Percentiles rank a stretch among this genome's conserved stretches.
Conservation (phyloP, 2,888 invertebrate genomes). For the Cephalotes varians region DNA sequence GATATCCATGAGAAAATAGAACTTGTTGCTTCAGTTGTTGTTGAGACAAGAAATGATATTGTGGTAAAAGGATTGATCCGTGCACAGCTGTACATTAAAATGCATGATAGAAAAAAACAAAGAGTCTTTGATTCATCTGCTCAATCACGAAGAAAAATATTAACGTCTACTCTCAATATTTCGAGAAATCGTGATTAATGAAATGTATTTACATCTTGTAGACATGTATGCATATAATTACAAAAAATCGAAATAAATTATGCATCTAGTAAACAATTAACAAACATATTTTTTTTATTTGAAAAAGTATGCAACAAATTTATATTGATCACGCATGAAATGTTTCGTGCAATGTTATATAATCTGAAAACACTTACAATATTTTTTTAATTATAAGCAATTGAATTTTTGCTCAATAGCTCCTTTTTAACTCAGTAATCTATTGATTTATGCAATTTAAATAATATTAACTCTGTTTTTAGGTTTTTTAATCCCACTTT, state of each 20-base stretch:
- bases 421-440: not conserved
- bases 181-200: conserved; percentile 16
- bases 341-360: not conserved
- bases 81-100: conserved; percentile 30
- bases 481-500: not conserved
- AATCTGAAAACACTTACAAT: not conserved
- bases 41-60: conserved; percentile 30
- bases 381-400: not conserved
- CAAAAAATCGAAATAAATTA: not conserved
- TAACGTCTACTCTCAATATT: conserved; percentile 14
- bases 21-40: conserved; percentile 55
- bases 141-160: not conserved
- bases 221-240: conserved; percentile 5
- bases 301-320: not conserved
- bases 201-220: conserved; percentile 9
- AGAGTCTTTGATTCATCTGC: not conserved
- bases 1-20: conserved; percentile 14
- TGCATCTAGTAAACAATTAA: not conserved
- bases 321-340: not conserved
- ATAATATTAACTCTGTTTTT: not conserved
- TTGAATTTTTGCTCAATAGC: not conserved
- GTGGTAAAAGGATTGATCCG: conserved; percentile 16
- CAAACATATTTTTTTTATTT: not conserved
- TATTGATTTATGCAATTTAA: not conserved
- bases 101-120: not conserved